Evolutionary conservation across 2,888 invertebrate genomes (phyloP), one percentile per base, ranked within the genome.

Genomic region (Cepaea hortensis): DNA sequence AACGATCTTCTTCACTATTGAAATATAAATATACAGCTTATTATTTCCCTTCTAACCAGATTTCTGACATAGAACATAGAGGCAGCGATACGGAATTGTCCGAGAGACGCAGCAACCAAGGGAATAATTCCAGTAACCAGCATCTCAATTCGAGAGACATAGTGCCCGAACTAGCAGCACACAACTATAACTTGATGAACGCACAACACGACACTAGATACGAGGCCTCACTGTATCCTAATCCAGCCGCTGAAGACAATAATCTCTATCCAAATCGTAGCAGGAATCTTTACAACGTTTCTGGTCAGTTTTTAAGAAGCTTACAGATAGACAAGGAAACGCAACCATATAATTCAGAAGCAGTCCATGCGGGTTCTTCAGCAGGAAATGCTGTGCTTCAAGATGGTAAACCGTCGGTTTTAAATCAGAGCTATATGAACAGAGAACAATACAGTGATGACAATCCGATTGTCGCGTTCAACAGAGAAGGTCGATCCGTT

Each of bases 31-130:
- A 13, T 2, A 62, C 15, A 62, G 4, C 5, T 73, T 75, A 13
- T 50, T 76, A 6, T n/a, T 23, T 77, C n/a, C n/a, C n/a, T 77
- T 76, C 76, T 55, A 9, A 23, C 20, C 77, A 77, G 77, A 20
- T 77, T 77, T 50, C 5, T 77, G 55, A 77, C 2, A 18, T 11
- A 11, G 55, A 77, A n/a, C 20, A 20, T 6, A 50, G 50, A 20
- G 48, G 20, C 23, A 23, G 11, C 3, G n/a, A 61, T 13, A 55
- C 61, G 55, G 55, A 9, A 3, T 20, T 5, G 3, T n/a, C 20
- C 1, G 23, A 23, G 3, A 3, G 7, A 20, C 3, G 0, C n/a
- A n/a, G 23, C 55, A 23, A 6, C 46, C 9, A 7, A 55, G n/a
- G 3, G 1, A 77, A 55, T n/a, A 77, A n/a, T n/a, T 77, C 50